phyloP scores from a whole-genome alignment of 1,140 invertebrate genomes.

The Samia ricini region DNA sequence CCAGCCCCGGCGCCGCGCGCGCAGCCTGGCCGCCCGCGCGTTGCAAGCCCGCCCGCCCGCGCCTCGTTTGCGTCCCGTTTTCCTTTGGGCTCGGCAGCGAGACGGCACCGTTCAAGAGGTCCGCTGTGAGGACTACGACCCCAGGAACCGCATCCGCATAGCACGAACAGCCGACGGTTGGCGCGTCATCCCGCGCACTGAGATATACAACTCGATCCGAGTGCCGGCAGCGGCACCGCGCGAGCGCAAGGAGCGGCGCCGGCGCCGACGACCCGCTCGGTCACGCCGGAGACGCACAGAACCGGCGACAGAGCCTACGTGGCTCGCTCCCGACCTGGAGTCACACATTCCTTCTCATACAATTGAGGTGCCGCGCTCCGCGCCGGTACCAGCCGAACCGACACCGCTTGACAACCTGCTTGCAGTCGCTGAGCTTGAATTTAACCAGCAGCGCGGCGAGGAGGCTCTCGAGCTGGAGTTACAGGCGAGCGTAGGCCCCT shows the following conservation, averaged over 20 bases:
- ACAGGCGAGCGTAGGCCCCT: conserved; percentile 40
- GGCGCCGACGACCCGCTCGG: conserved; percentile 29
- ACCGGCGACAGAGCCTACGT: conserved; percentile 29
- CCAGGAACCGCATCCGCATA: conserved; percentile 87
- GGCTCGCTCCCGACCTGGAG: conserved; percentile 76
- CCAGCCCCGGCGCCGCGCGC: conserved; percentile 28
- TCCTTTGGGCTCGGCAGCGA: conserved; percentile 88
- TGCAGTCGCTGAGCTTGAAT: conserved; percentile 80
- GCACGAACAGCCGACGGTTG: conserved; percentile 88
- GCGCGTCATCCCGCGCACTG: conserved; percentile 88
- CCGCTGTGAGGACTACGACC: conserved; percentile 90
- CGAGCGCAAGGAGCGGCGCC: conserved; percentile 24
- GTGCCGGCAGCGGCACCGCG: conserved; percentile 64
- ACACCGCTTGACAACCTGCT: conserved; percentile 78
- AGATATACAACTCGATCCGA: conserved; percentile 80
- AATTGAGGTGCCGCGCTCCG: conserved; percentile 71
- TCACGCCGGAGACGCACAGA: conserved; percentile 26
- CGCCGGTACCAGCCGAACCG: conserved; percentile 50
- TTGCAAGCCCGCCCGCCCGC: conserved; percentile 31
- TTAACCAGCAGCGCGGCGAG: conserved; percentile 66
- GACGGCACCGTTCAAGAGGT: conserved; percentile 89
- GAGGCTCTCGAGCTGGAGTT: conserved; percentile 75
- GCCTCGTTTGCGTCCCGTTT: conserved; percentile 80
- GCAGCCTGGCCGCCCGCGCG: conserved; percentile 34
- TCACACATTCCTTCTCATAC: conserved; percentile 79